Percentiles rank a stretch among this genome's conserved stretches.
Evolutionary conservation across 1,140 invertebrate genomes (phyloP).

Genomic region (Tetramorium alpestre): DNA sequence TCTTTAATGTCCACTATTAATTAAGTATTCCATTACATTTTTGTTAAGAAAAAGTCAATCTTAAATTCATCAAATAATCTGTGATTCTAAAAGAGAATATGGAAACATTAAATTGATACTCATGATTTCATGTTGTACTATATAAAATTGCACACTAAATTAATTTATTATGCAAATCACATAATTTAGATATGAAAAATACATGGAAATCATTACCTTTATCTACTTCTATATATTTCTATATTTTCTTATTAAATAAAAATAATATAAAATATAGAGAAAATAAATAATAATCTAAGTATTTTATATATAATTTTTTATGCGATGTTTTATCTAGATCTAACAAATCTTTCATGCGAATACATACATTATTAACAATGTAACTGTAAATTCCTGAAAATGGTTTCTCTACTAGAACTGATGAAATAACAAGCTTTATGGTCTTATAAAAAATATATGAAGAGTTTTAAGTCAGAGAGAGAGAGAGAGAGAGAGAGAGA

Average conservation of each 20-base stretch:
- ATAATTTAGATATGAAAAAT: background rate
- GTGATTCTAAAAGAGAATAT: background rate
- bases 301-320: no score
- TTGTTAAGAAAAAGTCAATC: conserved; percentile 36
- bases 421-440: background rate
- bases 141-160: background rate
- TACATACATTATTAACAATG: background rate
- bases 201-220: background rate
- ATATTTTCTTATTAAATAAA: background rate
- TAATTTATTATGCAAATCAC: conserved; percentile 2
- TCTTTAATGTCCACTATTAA: conserved; percentile 39
- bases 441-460: conserved; percentile 6
- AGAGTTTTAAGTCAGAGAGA: background rate
- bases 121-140: conserved; percentile 6
- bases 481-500: background rate
- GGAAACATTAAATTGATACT: background rate
- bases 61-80: conserved; percentile 46
- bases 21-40: conserved; percentile 50
- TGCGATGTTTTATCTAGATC: no score
- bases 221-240: background rate
- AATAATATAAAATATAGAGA: background rate
- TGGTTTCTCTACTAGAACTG: background rate
- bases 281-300: background rate
- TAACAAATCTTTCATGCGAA: background rate
- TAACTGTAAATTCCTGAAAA: background rate